Base-by-base conservation (phyloP, 2,797 vertebrate species). In the Galagoides demidoff region DNA sequence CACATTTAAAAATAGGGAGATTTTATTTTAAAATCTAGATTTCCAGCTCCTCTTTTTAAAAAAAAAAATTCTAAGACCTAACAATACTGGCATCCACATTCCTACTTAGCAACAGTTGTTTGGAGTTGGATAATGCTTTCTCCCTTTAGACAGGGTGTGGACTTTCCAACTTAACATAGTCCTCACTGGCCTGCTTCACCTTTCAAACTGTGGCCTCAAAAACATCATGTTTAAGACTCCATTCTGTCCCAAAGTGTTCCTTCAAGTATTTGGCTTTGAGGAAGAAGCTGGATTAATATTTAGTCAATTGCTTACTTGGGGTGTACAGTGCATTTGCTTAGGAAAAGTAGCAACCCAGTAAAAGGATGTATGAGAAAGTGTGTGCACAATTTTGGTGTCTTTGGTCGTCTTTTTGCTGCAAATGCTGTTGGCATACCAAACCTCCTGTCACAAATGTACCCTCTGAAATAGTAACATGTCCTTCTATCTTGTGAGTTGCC, bases 351-450 rank as follows among this genome's bases (percentile, higher is more conserved):
- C 77, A 89, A 70, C 31, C 63, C 34, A 82, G 61, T 93, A 66
- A 89, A 96, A 78, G 63, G 70, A 88, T 85, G 92, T 77, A 64
- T 86, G 49, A 74, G 66, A 68, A 89, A 70, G 85, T 81, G 17
- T 70, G 31, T 79, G 31, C 76, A 76, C 52, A 77, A 14, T 91
- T 95, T 92, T 77, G 66, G 70, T 91, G 81, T 64, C 94, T 95
- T 92, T 95, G 96, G 86, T 95, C 84, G 77, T 96, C 88, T 89
- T 94, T 90, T 92, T 97, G 86, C 92, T 13, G 3, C 95, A 91
- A 95, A 89, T 74, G 84, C 79, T 95, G 49, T 97, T 96, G 95
- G 71, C 89, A 95, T 97, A 95, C 92, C 88, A 95, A 86, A 92
- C 55, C 79, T 92, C 89, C 76, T 2, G 23, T 97, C 92, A 86